Evolutionary conservation across 2,113 vertebrate species (phyloP).

Genomic region (Dasyornis broadbenti): DNA sequence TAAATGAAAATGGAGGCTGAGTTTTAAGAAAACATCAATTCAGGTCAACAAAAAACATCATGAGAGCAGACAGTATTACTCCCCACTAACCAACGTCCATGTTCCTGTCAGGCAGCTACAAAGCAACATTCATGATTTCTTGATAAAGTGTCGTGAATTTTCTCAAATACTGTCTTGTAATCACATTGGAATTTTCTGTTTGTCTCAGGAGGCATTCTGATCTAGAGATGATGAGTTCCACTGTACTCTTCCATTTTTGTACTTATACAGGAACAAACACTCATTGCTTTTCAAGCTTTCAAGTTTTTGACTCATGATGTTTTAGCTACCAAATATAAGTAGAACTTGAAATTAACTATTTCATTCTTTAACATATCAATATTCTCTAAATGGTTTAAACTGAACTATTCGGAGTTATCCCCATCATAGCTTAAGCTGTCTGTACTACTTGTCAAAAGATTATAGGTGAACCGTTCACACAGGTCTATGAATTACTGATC

Average conservation of each 20-base stretch:
- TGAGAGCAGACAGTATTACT: background rate
- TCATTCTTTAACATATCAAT: background rate
- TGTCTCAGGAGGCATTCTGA: background rate
- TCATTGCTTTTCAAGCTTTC: background rate
- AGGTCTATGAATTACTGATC: background rate
- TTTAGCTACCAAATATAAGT: background rate
- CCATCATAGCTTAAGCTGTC: background rate
- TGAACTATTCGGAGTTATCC: background rate
- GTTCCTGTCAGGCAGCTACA: background rate
- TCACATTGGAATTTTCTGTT: background rate
- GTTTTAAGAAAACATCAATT: background rate
- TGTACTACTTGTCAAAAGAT: background rate
- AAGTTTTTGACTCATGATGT: background rate
- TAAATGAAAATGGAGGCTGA: background rate
- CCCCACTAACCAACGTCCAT: accelerated
- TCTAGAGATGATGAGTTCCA: background rate
- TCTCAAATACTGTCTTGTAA: background rate
- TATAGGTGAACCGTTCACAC: background rate
- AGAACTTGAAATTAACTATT: background rate
- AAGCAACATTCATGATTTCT: background rate
- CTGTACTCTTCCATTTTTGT: background rate
- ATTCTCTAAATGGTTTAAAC: background rate
- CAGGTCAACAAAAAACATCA: background rate
- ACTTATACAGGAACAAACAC: background rate
- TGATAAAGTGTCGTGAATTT: background rate